Percentiles rank a stretch among this genome's conserved stretches.
phyloP scores from a whole-genome alignment of 64 coral and sea anemone species.

The Stylophora pistillata region DNA sequence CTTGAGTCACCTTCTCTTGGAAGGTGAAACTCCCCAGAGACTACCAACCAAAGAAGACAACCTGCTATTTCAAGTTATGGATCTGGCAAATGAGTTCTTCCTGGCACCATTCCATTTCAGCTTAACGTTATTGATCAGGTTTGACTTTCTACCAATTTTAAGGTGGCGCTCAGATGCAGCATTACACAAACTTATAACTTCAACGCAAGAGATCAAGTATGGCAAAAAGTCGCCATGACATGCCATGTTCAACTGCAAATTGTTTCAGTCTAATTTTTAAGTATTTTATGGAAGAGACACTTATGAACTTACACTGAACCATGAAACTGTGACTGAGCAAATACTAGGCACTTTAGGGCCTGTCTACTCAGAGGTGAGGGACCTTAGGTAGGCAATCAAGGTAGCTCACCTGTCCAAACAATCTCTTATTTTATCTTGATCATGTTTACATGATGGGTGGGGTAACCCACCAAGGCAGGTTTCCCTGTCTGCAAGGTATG shows the following conservation, averaged over 20 bases:
- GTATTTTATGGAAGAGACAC: background rate
- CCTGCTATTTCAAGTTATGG: constrained; percentile 67
- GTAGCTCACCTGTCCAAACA: too few relatives aligned
- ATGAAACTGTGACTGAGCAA: background rate
- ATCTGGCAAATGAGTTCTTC: constrained; percentile 79
- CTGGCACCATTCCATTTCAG: constrained; percentile 76
- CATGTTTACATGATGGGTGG: too few relatives aligned
- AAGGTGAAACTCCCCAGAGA: constrained; percentile 43
- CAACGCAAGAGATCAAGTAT: constrained; percentile 72
- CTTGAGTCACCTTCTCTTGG: constrained; percentile 46
- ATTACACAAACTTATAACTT: constrained; percentile 74
- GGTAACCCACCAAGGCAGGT: too few relatives aligned
- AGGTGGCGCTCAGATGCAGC: constrained; percentile 90
- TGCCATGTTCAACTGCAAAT: background rate
- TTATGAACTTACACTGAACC: background rate
- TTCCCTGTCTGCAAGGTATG: too few relatives aligned
- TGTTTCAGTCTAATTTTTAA: too few relatives aligned
- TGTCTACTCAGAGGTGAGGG: too few relatives aligned
- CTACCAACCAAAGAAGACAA: constrained; percentile 66
- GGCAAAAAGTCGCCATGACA: constrained; percentile 61
- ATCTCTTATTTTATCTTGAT: too few relatives aligned
- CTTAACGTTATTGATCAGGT: constrained; percentile 69
- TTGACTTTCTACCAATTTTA: constrained; percentile 76
- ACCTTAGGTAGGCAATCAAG: too few relatives aligned
- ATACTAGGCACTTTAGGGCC: background rate